Evolutionary conservation across 2,113 vertebrate species (phyloP), one percentile per base, ranked within the genome.

Genomic region (Phocoena phocoena): DNA sequence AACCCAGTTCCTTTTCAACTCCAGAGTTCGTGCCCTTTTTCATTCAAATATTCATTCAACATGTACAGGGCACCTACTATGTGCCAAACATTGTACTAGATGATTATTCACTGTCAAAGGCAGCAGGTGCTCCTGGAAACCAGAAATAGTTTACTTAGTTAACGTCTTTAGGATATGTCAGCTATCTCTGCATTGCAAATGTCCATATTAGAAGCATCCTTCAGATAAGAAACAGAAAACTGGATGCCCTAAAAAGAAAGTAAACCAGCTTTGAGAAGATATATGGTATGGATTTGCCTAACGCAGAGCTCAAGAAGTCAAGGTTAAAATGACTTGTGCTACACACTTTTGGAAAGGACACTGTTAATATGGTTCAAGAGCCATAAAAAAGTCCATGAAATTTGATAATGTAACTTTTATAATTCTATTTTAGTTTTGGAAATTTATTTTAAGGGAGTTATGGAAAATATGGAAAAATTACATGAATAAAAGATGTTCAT

Each of bases 381-480:
- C 70, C 38, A 92, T 41, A 88, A 91, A 92, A 87, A 94, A 68
- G 50, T 33, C 93, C 71, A 53, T 81, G 80, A 88, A 71, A 84
- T 47, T 26, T 88, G 70, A 87, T 65, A 88, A 83, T 25, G 38
- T 47, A 71, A 90, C 68, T 77, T 85, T 41, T 62, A 36, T 38
- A 85, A 90, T 62, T 79, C 71, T 79, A 70, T 84, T 88, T 89
- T 33, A 71, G 82, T 71, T 95, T 91, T 95, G 63, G 44, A 71
- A 91, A 90, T 88, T 80, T 86, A 88, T 67, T 81, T 91, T 77
- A 81, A 79, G 17, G 17, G 93, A 63, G 60, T 70, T 60, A 86
- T 9, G 1, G n/a, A 71, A 94, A 90, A 87, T 36, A 63, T 53
- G n/a, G 50, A 76, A 67, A 95, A 89, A 53, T 28, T 55, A 41